Base-by-base conservation (phyloP, 2,797 vertebrate species). In the Chelmon rostratus region DNA sequence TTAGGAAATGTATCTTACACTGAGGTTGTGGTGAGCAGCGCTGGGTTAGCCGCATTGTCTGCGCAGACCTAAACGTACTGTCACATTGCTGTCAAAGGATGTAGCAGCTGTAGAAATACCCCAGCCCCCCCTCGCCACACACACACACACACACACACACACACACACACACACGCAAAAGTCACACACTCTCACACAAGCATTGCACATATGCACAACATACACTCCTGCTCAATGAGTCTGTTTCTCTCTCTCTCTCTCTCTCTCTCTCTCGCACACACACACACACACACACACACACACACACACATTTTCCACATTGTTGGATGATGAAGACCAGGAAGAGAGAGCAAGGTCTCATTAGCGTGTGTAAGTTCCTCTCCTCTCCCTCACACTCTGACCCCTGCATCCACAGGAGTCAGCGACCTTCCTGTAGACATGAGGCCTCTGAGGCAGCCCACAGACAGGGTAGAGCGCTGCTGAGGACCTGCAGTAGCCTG, bases 301-400 rank as follows among this genome's bases (percentile, higher is more conserved):
- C 68, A 57, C 25, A 63, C 62, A 81, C 83, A 83, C 78, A 64
- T 76, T 84, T 85, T 90, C 84, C 79, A 83, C 84, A 86, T 81
- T 80, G 84, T 79, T 33, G 68, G 46, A 56, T 72, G 90, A 91
- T 85, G 85, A 84, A 79, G 87, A 90, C 74, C 84, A 85, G 86
- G 83, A 75, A 77, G 80, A 78, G 73, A 85, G 88, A 85, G 84
- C 65, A 59, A 84, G 92, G 89, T 93, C 94, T 95, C 94, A 93
- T 95, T 95, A 95, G 91, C 91, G 89, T 82, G 84, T 93, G 82
- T 73, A 89, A 84, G 86, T 78, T 86, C 66, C 82, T 85, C 87
- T 93, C 80, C 84, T 78, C 81, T 82, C 75, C 78, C 84, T 87
- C 82, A 68, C 80, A 83, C 90, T 80, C 64, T 88, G 91, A 93